Conservation (phyloP, 2,797 vertebrate genomes). For the Pangasius mekongensis region DNA sequence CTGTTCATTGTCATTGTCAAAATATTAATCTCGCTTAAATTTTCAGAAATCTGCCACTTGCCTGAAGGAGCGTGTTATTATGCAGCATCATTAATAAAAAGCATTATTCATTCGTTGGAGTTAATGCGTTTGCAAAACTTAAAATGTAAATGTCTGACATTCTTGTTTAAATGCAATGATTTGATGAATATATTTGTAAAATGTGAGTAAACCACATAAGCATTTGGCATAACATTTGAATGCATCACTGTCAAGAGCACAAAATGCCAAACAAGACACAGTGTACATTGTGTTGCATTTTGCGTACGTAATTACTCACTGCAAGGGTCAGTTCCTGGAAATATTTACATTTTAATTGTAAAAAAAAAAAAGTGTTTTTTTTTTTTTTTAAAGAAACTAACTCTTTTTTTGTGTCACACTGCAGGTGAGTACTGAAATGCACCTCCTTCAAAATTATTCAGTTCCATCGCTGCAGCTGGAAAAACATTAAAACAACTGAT, state of each 20-base stretch:
- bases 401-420: not conserved
- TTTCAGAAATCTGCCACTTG: constrained; percentile 47
- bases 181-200: constrained; percentile 65
- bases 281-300: constrained; percentile 65
- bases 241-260: constrained; percentile 67
- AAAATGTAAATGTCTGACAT: constrained; percentile 72
- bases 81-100: constrained; percentile 65
- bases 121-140: constrained; percentile 67
- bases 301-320: constrained; percentile 39
- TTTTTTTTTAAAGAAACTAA: not conserved
- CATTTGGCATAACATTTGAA: constrained; percentile 70
- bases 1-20: constrained; percentile 15
- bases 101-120: constrained; percentile 61
- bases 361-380: not conserved
- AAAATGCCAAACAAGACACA: constrained; percentile 67
- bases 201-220: constrained; percentile 73
- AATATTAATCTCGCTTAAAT: constrained; percentile 33
- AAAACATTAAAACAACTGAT: constrained; percentile 41
- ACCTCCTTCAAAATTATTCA: constrained; percentile 21
- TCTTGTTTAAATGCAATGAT: constrained; percentile 41
- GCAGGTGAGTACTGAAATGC: not conserved
- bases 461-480: constrained; percentile 50
- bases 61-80: constrained; percentile 64
- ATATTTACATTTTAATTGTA: constrained; percentile 37
- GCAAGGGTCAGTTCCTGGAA: constrained; percentile 21